phyloP scores from a whole-genome alignment of 1,140 invertebrate genomes.

The Drosophila hydei region DNA sequence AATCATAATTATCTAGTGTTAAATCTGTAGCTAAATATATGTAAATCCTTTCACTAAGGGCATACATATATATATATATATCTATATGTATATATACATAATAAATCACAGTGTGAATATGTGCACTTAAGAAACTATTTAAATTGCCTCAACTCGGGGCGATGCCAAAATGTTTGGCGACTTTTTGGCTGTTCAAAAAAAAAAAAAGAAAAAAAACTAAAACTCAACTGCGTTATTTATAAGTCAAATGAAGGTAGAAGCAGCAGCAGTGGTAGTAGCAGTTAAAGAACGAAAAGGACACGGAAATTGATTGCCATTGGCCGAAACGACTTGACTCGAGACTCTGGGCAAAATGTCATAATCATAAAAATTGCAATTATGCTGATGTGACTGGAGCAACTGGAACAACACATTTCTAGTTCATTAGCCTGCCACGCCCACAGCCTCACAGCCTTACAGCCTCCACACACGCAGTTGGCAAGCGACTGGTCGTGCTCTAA shows the following conservation, averaged over 20 bases:
- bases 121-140: slow-evolving; percentile 9
- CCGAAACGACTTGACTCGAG: slow-evolving; percentile 29
- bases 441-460: background rate
- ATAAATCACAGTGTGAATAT: background rate
- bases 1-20: too few relatives aligned
- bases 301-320: slow-evolving; percentile 53
- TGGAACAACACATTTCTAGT: slow-evolving; percentile 60
- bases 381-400: slow-evolving; percentile 46
- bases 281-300: slow-evolving; percentile 1
- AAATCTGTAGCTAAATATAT: too few relatives aligned
- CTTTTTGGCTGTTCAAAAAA: slow-evolving; percentile 27
- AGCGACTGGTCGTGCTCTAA: slow-evolving; percentile 22
- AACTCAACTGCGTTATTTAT: slow-evolving; percentile 49
- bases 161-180: slow-evolving; percentile 37
- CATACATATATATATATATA: too few relatives aligned
- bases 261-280: background rate
- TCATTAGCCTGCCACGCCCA: slow-evolving; percentile 56
- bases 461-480: slow-evolving; percentile 35
- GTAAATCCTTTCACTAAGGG: too few relatives aligned
- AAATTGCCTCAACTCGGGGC: background rate
- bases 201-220: background rate
- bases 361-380: slow-evolving; percentile 69
- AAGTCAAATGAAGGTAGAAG: slow-evolving; percentile 51
- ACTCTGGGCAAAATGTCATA: slow-evolving; percentile 54
- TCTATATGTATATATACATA: background rate